Conservation (phyloP, 2,113 vertebrate genomes). For the Sinocyclocheilus anophthalmus region DNA sequence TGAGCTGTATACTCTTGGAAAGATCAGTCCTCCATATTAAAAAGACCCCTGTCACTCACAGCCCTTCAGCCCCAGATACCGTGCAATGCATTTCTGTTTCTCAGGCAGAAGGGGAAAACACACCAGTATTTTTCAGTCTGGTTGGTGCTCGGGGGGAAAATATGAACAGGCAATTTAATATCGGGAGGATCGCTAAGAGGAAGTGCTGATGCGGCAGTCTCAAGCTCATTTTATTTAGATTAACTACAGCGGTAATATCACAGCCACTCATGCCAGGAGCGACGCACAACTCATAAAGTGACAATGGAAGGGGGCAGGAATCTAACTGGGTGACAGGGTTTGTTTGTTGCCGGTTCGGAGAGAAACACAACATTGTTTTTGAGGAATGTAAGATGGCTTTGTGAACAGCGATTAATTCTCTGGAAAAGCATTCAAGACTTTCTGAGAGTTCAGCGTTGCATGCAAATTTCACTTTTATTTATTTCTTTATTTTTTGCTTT, state of each 20-base stretch:
- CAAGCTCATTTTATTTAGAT: slow-evolving; percentile 76
- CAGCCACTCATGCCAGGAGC: slow-evolving; percentile 67
- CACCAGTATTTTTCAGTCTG: slow-evolving; percentile 45
- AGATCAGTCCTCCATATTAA: slow-evolving; percentile 52
- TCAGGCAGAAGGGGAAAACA: slow-evolving; percentile 31
- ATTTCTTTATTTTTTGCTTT: slow-evolving; percentile 41
- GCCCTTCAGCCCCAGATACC: slow-evolving; percentile 27
- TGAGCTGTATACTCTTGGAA: slow-evolving; percentile 29
- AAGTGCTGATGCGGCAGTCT: slow-evolving; percentile 72
- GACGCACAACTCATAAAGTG: slow-evolving; percentile 70
- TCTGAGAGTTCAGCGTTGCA: neutral
- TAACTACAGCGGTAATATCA: slow-evolving; percentile 71
- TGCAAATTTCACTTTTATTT: neutral
- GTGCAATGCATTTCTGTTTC: slow-evolving; percentile 26
- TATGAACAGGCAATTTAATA: slow-evolving; percentile 72
- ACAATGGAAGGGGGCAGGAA: slow-evolving; percentile 59
- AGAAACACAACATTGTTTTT: slow-evolving; percentile 27
- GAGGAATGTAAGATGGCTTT: slow-evolving; percentile 24
- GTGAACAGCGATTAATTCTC: neutral
- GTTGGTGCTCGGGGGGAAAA: slow-evolving; percentile 61
- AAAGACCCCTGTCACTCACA: slow-evolving; percentile 48
- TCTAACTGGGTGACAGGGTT: slow-evolving; percentile 22
- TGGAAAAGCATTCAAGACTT: slow-evolving; percentile 3
- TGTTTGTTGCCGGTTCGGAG: neutral
- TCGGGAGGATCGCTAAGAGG: slow-evolving; percentile 64